Evolutionary conservation across 2,797 vertebrate genomes (phyloP), one percentile per base, ranked within the genome.

Genomic region (Dermochelys coriacea): DNA sequence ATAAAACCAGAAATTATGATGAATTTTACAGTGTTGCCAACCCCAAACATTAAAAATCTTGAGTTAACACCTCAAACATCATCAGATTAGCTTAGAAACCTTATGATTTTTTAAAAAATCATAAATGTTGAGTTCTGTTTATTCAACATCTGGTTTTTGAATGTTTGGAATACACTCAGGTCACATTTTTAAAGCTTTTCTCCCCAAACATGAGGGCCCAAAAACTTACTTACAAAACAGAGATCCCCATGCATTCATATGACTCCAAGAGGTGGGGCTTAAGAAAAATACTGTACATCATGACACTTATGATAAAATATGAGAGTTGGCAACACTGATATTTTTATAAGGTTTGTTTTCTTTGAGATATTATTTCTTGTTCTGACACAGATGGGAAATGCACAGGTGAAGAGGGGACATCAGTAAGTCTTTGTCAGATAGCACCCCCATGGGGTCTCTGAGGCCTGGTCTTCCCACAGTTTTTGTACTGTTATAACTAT

Each of bases 231-330:
- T 8, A 1, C n/a, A 14, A n/a, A 82, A 12, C 14, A 47, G 41
- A 47, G 0, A 0, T 78, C 61, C n/a, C 41, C 21, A 2, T 27
- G 31, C n/a, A 25, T 21, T 89, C 37, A 78, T 1, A 41, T 37
- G 64, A 71, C 37, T 37, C n/a, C 64, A 41, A 3, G 52, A 54
- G 14, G n/a, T 86, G 74, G 81, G 78, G 5, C 18, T 55, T 52
- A 83, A 94, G 7, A 95, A 21, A 41, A 37, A 71, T n/a, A 71
- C 21, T 5, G 5, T 12, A 78, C 8, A 47, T 92, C 19, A 45
- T 61, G 84, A 91, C 51, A 61, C 77, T 85, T n/a, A 54, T 54
- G 16, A 95, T 45, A 82, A 93, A 94, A 18, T 77, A 25, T 50
- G 23, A 85, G 87, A 88, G 87, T 2, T 12, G 8, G 41, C 52